A percentile compares a stretch with the other conserved stretches of the same genome.
These are phyloP conservation scores for Corythoichthys haematopterus DNA, from an alignment of 2,113 vertebrate species.

Conservation along the genomic window DNA sequence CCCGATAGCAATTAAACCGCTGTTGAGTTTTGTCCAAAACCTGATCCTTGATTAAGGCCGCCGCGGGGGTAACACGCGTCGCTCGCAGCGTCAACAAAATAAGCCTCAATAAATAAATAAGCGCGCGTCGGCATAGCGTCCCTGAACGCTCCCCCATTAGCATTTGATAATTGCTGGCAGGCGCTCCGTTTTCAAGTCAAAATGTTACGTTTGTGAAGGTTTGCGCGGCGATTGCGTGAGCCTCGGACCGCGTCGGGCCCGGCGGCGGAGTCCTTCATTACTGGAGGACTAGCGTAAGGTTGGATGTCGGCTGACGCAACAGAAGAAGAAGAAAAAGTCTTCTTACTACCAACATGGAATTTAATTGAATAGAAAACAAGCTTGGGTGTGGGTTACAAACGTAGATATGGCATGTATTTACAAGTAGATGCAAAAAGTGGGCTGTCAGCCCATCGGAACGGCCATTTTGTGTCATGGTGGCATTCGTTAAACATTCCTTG, in stretches of 20 bases:
- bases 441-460: too few species aligned
- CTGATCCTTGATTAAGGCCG: conserved; percentile 1
- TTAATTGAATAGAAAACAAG: not conserved
- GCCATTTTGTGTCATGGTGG: too few species aligned
- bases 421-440: too few species aligned
- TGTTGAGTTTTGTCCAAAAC: not conserved
- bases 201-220: conserved; percentile 6
- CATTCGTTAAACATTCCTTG: too few species aligned
- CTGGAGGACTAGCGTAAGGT: not conserved
- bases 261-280: conserved; percentile 10
- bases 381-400: not conserved
- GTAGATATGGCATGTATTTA: too few species aligned
- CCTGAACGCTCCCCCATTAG: not conserved
- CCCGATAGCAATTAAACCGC: conserved; percentile 49
- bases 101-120: conserved; percentile 6
- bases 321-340: not conserved
- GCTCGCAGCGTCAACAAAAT: conserved; percentile 2
- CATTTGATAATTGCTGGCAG: conserved; percentile 19
- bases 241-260: conserved; percentile 11
- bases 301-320: not conserved
- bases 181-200: conserved; percentile 19
- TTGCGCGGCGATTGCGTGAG: conserved; percentile 14
- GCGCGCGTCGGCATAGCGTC: conserved; percentile 2
- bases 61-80: not conserved
- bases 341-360: not conserved